Evolutionary conservation across 2,797 vertebrate species (phyloP), one percentile per base, ranked within the genome.

Genomic region (Loriculus beryllinus): DNA sequence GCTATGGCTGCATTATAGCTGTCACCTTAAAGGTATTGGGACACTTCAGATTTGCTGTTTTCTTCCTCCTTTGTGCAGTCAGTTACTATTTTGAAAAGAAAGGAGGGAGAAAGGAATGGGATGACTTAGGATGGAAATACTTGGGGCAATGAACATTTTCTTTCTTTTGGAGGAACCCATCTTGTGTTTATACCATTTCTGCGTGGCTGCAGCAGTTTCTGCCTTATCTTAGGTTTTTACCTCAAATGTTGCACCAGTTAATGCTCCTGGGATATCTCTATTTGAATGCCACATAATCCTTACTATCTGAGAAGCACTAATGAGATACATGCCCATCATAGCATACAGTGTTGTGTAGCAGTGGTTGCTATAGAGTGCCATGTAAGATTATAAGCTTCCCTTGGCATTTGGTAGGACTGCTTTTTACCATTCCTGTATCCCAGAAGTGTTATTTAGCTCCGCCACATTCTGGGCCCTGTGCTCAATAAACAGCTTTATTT

Each of bases 391-490:
- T 37, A 40, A 70, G 21, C 45, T 89, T 89, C 43, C 31, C 10
- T 52, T 57, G 59, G 19, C 28, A 82, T 70, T 74, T 80, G 33
- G 29, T 49, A 80, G 37, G 51, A 87, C 40, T 35, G 19, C 22
- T 86, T 62, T 7, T 60, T 87, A 82, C 43, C 54, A 26, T 33
- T 21, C 26, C 22, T 1, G 1, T 75, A 51, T 20, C 48, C 60
- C 62, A 82, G 54, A 18, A 70, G 20, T n/a, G 31, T 35, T 88
- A 40, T 72, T 79, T 84, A 69, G 7, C 42, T 10, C 21, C 9
- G 35, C 22, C 3, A 8, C 3, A 1, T 56, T 31, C 35, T 31
- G 8, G 22, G 13, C 23, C 6, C 21, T 29, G 2, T 14, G 23
- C 40, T 86, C 48, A 59, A 84, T 48, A 60, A 85, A 45, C 13